A percentile compares a stretch with the other conserved stretches of the same genome.
Evolutionary conservation across 2,113 vertebrate species (phyloP).

Genomic region (Microcebus murinus): DNA sequence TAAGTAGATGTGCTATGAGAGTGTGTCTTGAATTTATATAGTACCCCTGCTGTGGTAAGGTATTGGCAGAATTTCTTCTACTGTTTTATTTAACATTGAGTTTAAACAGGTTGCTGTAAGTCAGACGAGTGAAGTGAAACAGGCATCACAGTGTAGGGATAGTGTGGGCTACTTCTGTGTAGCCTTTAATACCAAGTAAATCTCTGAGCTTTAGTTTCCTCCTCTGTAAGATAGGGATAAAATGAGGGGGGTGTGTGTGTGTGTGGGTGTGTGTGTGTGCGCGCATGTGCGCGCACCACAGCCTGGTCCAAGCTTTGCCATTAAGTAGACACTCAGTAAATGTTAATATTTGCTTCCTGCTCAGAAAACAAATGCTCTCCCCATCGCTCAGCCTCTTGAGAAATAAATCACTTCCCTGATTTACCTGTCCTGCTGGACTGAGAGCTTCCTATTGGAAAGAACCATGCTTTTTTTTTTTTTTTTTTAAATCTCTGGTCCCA

Average conservation of each 20-base stretch:
- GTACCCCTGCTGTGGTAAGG: not conserved
- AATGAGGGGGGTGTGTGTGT: not conserved
- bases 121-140: not conserved
- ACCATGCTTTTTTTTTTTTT: not conserved
- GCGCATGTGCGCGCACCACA: not conserved
- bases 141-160: accelerated
- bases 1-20: not conserved
- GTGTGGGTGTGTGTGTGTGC: not conserved
- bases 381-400: not conserved
- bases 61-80: not conserved
- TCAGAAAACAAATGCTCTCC: not conserved
- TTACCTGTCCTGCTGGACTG: not conserved
- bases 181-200: not conserved
- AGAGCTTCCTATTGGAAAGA: not conserved
- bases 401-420: not conserved
- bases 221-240: not conserved
- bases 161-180: not conserved
- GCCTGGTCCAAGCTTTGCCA: not conserved
- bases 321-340: not conserved
- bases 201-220: not conserved
- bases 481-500: not conserved
- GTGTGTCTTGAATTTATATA: not conserved
- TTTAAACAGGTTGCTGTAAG: not conserved
- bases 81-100: not conserved
- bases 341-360: not conserved